These are phyloP conservation scores for Drosophila pseudotalamancana DNA, from an alignment of 2,888 invertebrate species.

Conservation along the genomic window DNA sequence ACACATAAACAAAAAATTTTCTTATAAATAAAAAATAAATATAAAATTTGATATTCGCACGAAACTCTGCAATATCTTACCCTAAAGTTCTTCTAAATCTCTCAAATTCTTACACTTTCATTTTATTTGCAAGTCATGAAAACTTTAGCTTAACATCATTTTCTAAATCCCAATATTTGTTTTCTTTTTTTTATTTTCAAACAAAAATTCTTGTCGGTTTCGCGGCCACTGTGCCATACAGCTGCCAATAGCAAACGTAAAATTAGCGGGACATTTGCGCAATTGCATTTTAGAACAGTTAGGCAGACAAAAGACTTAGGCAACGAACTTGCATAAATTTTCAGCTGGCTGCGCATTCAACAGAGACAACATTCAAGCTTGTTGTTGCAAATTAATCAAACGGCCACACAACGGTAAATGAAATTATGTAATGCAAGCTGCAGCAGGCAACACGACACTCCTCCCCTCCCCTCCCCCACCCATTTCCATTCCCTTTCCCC, in stretches of 20 bases:
- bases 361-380: constrained; percentile 34
- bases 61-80: too few relatives aligned
- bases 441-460: constrained; percentile 9
- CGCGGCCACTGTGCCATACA: constrained; percentile 18
- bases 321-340: constrained; percentile 70
- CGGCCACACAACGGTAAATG: constrained; percentile 68
- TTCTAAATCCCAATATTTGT: background rate
- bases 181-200: background rate
- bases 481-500: background rate
- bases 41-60: too few relatives aligned
- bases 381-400: constrained; percentile 67
- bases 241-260: constrained; percentile 18
- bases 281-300: constrained; percentile 67
- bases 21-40: too few relatives aligned
- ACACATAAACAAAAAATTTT: too few relatives aligned
- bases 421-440: constrained; percentile 68
- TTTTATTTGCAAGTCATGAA: constrained; percentile 8
- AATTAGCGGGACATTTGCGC: constrained; percentile 60
- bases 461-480: constrained; percentile 1
- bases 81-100: too few relatives aligned
- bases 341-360: constrained; percentile 61
- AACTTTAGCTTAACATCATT: background rate
- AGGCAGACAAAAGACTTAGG: constrained; percentile 68
- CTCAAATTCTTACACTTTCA: background rate
- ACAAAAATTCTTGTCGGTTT: background rate